Percentiles rank a stretch among this genome's conserved stretches.
Conservation (phyloP, 2,113 vertebrate species). For the Sialia sialis region DNA sequence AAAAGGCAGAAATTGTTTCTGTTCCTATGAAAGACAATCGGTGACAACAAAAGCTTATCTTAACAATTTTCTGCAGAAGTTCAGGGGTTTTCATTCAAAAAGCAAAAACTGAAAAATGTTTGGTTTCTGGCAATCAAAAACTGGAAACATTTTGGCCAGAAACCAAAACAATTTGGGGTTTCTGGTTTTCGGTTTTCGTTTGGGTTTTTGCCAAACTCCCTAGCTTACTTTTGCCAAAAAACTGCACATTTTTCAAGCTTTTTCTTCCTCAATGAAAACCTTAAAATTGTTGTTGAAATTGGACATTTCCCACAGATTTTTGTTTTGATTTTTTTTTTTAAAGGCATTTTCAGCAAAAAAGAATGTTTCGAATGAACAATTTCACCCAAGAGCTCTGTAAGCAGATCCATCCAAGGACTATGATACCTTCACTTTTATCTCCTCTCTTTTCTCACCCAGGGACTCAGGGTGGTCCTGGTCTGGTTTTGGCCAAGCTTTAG, state of each 20-base stretch:
- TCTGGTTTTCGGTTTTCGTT: slow-evolving; percentile 48
- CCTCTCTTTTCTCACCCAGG: neutral
- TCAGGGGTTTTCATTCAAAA: neutral
- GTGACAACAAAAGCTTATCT: neutral
- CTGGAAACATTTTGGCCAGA: slow-evolving; percentile 37
- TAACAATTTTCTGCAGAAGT: neutral
- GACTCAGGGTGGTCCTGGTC: neutral
- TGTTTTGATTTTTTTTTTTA: neutral
- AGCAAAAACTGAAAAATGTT: slow-evolving; percentile 21
- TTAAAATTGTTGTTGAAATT: slow-evolving; percentile 53
- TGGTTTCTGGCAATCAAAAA: slow-evolving; percentile 47
- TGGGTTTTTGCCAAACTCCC: slow-evolving; percentile 21
- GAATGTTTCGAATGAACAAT: neutral
- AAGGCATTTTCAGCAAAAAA: neutral
- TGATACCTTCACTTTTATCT: neutral
- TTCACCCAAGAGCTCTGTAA: neutral
- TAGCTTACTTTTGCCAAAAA: slow-evolving; percentile 37
- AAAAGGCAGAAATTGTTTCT: neutral
- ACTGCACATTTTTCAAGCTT: slow-evolving; percentile 43
- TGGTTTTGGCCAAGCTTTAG: neutral
- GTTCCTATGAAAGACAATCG: neutral
- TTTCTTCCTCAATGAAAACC: slow-evolving; percentile 55
- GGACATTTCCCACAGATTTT: slow-evolving; percentile 24
- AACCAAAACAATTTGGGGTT: slow-evolving; percentile 46
- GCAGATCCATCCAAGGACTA: neutral